Percentiles rank a stretch among this genome's conserved stretches.
Evolutionary conservation across 2,888 invertebrate genomes (phyloP).

Genomic region (Germaria angustata): DNA sequence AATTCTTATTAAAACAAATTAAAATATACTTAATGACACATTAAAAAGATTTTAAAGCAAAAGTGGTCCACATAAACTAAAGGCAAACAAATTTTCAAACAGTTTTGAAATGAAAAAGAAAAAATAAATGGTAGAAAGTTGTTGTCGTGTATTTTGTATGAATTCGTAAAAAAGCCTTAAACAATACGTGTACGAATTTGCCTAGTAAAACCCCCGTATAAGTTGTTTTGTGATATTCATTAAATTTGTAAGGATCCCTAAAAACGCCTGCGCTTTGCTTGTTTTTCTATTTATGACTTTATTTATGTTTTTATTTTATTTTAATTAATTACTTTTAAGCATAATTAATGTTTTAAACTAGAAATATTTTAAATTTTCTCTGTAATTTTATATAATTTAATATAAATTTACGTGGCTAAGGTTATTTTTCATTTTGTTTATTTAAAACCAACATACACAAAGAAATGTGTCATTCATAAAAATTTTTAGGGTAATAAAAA

Average conservation of each 20-base stretch:
- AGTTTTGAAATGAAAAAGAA: background rate
- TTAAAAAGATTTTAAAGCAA: conserved; percentile 58
- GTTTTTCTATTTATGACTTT: conserved; percentile 51
- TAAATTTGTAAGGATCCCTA: conserved; percentile 37
- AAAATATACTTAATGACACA: conserved; percentile 64
- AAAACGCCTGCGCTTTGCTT: conserved; percentile 61
- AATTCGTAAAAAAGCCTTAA: conserved; percentile 16
- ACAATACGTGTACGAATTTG: background rate
- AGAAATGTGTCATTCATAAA: conserved; percentile 9
- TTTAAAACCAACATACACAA: conserved; percentile 46
- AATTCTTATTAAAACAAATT: conserved; percentile 49
- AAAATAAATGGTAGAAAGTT: conserved; percentile 9
- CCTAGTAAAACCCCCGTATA: conserved; percentile 27
- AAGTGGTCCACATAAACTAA: conserved; percentile 28
- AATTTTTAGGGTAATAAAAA: conserved; percentile 1
- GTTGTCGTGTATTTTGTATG: background rate
- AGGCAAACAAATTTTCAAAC: conserved; percentile 24
- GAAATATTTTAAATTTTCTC: conserved; percentile 36
- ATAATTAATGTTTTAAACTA: conserved; percentile 55
- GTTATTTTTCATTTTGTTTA: conserved; percentile 27
- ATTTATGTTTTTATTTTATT: conserved; percentile 23
- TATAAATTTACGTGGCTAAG: conserved; percentile 63
- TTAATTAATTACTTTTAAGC: conserved; percentile 54
- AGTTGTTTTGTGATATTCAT: conserved; percentile 12
- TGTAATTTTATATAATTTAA: conserved; percentile 51